A percentile compares a stretch with the other conserved stretches of the same genome.
Conservation (phyloP, 1,140 invertebrate species). For the Macrosteles quadrilineatus region DNA sequence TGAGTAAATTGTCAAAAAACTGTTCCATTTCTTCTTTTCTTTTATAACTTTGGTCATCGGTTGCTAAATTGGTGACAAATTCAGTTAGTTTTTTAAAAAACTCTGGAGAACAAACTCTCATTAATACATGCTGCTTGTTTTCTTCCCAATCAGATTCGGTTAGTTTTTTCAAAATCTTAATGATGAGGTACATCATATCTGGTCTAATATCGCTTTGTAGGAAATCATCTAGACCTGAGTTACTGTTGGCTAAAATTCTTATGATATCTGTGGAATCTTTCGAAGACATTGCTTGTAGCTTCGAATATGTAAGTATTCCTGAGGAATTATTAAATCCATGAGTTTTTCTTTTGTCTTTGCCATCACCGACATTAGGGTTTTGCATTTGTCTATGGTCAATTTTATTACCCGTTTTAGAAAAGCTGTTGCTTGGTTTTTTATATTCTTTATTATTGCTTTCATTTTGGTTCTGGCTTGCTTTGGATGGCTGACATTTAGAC, state of each 20-base stretch:
- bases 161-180: conserved; percentile 5
- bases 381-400: too few species aligned
- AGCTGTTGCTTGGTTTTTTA: too few species aligned
- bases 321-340: neutral
- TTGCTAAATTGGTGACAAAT: neutral
- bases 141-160: conserved; percentile 11
- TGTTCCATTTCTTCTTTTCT: conserved; percentile 11
- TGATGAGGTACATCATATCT: conserved; percentile 4
- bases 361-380: too few species aligned
- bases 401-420: too few species aligned
- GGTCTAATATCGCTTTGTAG: neutral
- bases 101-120: neutral
- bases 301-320: neutral
- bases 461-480: too few species aligned
- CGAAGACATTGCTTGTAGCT: neutral
- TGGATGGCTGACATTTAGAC: too few species aligned
- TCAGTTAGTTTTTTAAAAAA: conserved; percentile 10
- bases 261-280: conserved; percentile 22
- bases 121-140: conserved; percentile 12
- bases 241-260: conserved; percentile 2
- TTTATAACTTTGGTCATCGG: conserved; percentile 10
- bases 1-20: conserved; percentile 15
- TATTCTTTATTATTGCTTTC: too few species aligned
- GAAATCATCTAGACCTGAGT: neutral
- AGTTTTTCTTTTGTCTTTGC: too few species aligned